A percentile compares a stretch with the other conserved stretches of the same genome.
These are phyloP conservation scores for Drosophila lacertosa DNA, from an alignment of 1,140 invertebrate genomes.

Conservation along the genomic window DNA sequence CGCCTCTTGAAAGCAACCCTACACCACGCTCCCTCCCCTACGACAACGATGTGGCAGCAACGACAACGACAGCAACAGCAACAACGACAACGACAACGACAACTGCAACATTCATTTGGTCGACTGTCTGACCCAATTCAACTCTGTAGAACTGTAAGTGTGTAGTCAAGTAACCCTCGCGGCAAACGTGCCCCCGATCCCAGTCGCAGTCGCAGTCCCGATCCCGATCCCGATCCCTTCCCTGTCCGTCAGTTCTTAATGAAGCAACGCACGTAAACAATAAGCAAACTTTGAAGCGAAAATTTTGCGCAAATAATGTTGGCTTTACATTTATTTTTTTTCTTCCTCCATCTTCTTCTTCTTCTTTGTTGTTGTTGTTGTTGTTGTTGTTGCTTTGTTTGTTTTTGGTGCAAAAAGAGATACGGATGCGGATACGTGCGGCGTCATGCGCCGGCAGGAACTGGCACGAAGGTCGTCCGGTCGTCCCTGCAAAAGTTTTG, in stretches of 20 bases:
- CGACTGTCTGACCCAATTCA: slow-evolving; percentile 74
- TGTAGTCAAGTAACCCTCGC: slow-evolving; percentile 66
- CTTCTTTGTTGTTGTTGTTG: slow-evolving; percentile 11
- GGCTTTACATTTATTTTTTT: slow-evolving; percentile 46
- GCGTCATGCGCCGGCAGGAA: slow-evolving; percentile 69
- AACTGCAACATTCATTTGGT: slow-evolving; percentile 50
- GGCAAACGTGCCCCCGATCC: slow-evolving; percentile 39
- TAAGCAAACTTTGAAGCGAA: slow-evolving; percentile 82
- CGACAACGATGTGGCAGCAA: too few relatives aligned
- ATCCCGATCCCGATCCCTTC: neutral
- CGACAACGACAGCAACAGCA: too few relatives aligned
- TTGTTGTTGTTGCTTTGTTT: slow-evolving; percentile 24
- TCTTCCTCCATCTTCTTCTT: neutral
- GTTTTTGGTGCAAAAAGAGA: slow-evolving; percentile 41
- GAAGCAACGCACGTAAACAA: slow-evolving; percentile 82
- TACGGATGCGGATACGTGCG: slow-evolving; percentile 73
- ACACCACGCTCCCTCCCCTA: slow-evolving; percentile 2
- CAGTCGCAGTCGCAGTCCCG: too few relatives aligned
- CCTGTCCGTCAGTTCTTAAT: slow-evolving; percentile 66
- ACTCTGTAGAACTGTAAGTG: slow-evolving; percentile 49
- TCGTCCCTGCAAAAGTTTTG: slow-evolving; percentile 61
- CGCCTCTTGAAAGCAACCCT: slow-evolving; percentile 62
- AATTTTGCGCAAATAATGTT: slow-evolving; percentile 80
- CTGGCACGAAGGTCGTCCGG: slow-evolving; percentile 70
- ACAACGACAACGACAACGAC: slow-evolving; percentile 13